Conservation (phyloP, 2,113 vertebrate genomes). For the Mellivora capensis region DNA sequence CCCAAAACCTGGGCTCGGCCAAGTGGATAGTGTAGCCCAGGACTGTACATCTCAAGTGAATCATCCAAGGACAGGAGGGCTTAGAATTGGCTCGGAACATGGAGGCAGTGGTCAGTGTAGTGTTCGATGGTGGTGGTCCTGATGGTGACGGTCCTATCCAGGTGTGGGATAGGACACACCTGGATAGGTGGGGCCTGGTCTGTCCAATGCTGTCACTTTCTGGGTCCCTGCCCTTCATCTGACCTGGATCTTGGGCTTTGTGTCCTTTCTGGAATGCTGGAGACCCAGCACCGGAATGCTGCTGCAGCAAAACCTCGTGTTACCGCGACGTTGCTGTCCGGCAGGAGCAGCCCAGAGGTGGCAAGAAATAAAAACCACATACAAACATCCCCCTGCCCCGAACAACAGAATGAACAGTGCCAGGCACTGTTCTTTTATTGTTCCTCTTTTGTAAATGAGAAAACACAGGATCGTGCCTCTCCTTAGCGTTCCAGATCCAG, state of each 20-base stretch:
- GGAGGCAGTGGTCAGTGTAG: not conserved
- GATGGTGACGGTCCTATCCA: not conserved
- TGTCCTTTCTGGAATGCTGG: not conserved
- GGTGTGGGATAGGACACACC: no score
- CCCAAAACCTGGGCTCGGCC: rapidly evolving
- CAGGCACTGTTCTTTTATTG: not conserved
- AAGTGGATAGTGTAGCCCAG: not conserved
- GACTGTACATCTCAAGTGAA: not conserved
- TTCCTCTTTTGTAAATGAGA: not conserved
- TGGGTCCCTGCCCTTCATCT: not conserved
- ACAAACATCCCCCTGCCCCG: not conserved
- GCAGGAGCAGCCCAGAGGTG: not conserved
- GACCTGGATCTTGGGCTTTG: not conserved
- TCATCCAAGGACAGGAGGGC: not conserved
- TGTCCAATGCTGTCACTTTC: not conserved
- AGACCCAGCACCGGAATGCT: not conserved
- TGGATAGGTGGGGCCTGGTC: not conserved
- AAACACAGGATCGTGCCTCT: not conserved
- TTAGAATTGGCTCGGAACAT: not conserved
- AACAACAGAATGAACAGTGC: not conserved
- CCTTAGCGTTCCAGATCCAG: not conserved
- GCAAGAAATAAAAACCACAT: not conserved
- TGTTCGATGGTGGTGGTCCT: not conserved
- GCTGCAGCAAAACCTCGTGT: not conserved
- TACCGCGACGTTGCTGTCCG: not conserved